These are phyloP conservation scores for Sakesphorus luctuosus DNA, from an alignment of 2,113 vertebrate species.

Conservation along the genomic window DNA sequence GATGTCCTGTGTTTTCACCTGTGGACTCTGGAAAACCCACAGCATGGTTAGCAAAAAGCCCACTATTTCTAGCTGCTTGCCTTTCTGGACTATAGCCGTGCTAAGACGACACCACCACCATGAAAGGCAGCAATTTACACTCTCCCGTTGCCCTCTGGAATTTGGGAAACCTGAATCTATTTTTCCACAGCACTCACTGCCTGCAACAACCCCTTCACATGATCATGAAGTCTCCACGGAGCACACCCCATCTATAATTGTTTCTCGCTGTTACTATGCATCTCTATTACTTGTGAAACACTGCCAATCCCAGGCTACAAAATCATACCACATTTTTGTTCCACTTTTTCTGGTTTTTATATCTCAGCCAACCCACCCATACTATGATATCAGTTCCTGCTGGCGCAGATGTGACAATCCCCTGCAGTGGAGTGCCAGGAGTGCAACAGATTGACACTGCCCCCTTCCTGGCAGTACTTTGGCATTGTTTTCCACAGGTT, in stretches of 20 bases:
- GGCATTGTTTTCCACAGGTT: accelerated
- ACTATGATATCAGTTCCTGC: neutral
- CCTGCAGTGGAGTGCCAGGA: neutral
- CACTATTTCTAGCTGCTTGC: neutral
- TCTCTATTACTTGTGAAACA: neutral
- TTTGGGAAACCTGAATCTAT: neutral
- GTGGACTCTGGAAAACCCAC: neutral
- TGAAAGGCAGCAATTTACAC: neutral
- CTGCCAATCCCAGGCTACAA: neutral
- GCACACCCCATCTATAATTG: neutral
- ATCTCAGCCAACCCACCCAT: neutral
- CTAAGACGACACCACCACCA: accelerated
- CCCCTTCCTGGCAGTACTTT: neutral
- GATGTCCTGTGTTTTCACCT: accelerated
- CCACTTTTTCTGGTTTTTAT: neutral
- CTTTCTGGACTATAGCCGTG: neutral
- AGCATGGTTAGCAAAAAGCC: neutral
- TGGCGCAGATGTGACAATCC: neutral
- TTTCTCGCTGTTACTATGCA: neutral
- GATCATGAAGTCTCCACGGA: neutral
- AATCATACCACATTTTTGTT: neutral
- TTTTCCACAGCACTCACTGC: neutral
- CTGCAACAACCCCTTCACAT: neutral
- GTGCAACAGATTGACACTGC: slow-evolving; percentile 1
- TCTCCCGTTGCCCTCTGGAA: neutral